A percentile compares a stretch with the other conserved stretches of the same genome.
phyloP scores from a whole-genome alignment of 2,113 vertebrate genomes.

The Condylura cristata region DNA sequence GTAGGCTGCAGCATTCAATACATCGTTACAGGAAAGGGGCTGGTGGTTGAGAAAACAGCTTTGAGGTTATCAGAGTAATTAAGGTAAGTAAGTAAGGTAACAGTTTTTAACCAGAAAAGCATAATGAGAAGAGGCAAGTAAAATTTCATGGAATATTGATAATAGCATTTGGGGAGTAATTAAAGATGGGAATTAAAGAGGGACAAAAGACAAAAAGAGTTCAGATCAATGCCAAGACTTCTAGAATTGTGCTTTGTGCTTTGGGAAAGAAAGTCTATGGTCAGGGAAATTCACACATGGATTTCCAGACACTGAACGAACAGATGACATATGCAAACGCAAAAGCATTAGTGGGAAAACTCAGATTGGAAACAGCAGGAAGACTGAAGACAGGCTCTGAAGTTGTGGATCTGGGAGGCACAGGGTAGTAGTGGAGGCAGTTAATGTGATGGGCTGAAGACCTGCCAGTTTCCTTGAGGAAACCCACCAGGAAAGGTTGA shows the following conservation, averaged over 20 bases:
- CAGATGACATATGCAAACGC: not conserved
- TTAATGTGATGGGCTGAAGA: not conserved
- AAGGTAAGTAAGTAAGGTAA: not conserved
- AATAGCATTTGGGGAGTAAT: not conserved
- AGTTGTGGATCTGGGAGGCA: not conserved
- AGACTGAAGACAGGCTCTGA: not conserved
- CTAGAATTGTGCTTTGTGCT: not conserved
- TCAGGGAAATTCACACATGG: not conserved
- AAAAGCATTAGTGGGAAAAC: not conserved
- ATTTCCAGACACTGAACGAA: not conserved
- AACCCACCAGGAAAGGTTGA: not conserved
- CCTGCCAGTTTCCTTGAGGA: not conserved
- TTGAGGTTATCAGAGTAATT: not conserved
- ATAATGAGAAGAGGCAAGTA: not conserved
- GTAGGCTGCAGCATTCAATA: not conserved
- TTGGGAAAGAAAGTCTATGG: not conserved
- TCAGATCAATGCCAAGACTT: not conserved
- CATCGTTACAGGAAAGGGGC: not conserved
- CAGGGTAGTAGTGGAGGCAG: not conserved
- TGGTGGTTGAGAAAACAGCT: not conserved
- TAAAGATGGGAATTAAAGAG: not conserved
- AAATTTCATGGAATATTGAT: slow-evolving; percentile 5
- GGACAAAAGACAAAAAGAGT: slow-evolving; percentile 2
- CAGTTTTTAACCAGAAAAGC: not conserved
- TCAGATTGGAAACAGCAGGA: not conserved